Conservation (phyloP, 1,140 invertebrate species). For the Psilanteris sp. region DNA sequence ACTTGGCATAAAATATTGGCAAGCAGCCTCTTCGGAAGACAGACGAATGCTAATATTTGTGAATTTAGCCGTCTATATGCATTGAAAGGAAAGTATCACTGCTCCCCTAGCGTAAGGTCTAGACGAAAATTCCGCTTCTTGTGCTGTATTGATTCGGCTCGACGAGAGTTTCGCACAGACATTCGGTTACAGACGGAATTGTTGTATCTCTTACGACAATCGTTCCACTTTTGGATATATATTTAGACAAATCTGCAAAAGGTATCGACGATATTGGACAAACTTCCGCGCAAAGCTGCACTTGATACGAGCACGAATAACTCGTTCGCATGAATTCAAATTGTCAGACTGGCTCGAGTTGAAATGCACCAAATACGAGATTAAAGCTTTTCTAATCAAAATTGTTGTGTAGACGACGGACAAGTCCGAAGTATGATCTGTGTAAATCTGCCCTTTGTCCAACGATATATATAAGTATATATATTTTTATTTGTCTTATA, state of each 20-base stretch:
- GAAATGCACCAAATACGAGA: no score
- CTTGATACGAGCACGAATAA: neutral
- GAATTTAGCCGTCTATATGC: slow-evolving; percentile 53
- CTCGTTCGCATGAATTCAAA: slow-evolving; percentile 6
- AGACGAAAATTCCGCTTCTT: slow-evolving; percentile 64
- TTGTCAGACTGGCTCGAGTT: no score
- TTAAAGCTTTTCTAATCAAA: no score
- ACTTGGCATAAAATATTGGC: slow-evolving; percentile 57
- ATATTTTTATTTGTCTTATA: no score
- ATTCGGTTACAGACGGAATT: slow-evolving; percentile 43
- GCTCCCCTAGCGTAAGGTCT: slow-evolving; percentile 51
- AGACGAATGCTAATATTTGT: slow-evolving; percentile 59
- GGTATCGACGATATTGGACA: slow-evolving; percentile 33
- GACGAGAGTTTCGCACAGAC: slow-evolving; percentile 54
- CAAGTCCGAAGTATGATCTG: no score
- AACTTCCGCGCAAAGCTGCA: neutral
- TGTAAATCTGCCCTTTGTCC: no score
- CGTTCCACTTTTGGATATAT: slow-evolving; percentile 50
- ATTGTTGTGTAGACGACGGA: no score
- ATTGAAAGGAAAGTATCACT: slow-evolving; percentile 48
- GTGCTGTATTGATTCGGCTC: slow-evolving; percentile 60
- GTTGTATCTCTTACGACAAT: slow-evolving; percentile 58
- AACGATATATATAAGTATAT: no score
- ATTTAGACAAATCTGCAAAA: slow-evolving; percentile 41
- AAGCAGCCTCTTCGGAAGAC: slow-evolving; percentile 39